phyloP scores from a whole-genome alignment of 2,888 invertebrate genomes.

The Galeopsomyia nigrocyanea region DNA sequence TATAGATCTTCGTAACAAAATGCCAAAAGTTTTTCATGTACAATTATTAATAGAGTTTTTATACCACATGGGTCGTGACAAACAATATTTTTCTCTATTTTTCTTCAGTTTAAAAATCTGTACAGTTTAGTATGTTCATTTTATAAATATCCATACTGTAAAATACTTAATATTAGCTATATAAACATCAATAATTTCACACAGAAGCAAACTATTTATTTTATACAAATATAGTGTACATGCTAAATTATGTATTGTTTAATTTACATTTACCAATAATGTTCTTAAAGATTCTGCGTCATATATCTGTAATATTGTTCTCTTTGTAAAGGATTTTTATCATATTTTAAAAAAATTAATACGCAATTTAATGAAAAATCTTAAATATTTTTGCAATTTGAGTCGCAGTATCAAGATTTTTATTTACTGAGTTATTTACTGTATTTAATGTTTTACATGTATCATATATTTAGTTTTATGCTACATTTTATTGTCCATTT shows the following conservation, averaged over 20 bases:
- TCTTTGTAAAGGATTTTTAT: neutral
- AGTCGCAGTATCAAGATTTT: too few species aligned
- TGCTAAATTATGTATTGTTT: constrained; percentile 3
- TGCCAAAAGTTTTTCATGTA: too few species aligned
- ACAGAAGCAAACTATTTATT: constrained; percentile 22
- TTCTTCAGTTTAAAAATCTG: constrained; percentile 41
- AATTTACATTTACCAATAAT: constrained; percentile 11
- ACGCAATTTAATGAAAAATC: constrained; percentile 1
- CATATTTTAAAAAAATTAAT: constrained; percentile 5
- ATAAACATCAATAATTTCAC: constrained; percentile 35
- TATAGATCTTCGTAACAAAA: constrained; percentile 8
- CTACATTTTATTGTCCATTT: constrained; percentile 62
- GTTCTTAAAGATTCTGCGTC: constrained; percentile 24
- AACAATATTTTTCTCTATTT: constrained; percentile 31
- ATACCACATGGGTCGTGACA: too few species aligned
- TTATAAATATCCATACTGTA: constrained; percentile 30
- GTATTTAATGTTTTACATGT: constrained; percentile 13
- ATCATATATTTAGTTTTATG: constrained; percentile 41
- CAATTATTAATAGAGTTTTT: too few species aligned
- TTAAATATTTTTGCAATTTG: constrained; percentile 26
- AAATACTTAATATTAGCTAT: constrained; percentile 30
- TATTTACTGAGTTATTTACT: constrained; percentile 3
- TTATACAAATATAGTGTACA: constrained; percentile 25
- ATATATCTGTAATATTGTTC: neutral
- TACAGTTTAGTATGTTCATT: constrained; percentile 18